Percentiles rank a stretch among this genome's conserved stretches.
Evolutionary conservation across 2,797 vertebrate genomes (phyloP).

Genomic region (Coreius guichenoti): DNA sequence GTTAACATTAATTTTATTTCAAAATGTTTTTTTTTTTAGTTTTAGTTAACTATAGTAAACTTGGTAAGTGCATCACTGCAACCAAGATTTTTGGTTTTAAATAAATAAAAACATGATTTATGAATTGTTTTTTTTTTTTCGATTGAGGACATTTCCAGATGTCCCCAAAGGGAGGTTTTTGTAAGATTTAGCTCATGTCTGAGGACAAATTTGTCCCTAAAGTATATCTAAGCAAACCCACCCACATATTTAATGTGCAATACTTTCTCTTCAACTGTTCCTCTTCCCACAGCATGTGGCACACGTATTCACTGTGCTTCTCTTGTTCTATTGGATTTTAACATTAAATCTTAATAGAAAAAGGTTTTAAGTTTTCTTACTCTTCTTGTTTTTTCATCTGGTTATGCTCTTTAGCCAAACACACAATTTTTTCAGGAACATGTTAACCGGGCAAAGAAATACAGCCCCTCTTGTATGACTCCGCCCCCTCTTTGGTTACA

Average conservation of each 20-base stretch:
- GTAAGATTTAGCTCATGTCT: background rate
- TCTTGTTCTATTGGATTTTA: background rate
- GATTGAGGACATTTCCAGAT: constrained; percentile 8
- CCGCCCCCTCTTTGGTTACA: constrained; percentile 41
- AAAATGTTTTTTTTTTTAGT: background rate
- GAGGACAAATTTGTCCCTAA: background rate
- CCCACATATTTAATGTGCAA: background rate
- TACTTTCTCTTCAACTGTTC: background rate
- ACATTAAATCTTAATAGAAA: background rate
- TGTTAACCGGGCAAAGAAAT: constrained; percentile 52
- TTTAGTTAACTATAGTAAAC: background rate
- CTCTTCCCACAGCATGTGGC: background rate
- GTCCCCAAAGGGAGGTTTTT: constrained; percentile 9
- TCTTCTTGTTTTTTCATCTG: constrained; percentile 12
- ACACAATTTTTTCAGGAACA: constrained; percentile 56
- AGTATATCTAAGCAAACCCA: background rate
- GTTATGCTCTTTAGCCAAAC: constrained; percentile 36
- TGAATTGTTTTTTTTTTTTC: background rate
- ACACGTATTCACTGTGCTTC: background rate
- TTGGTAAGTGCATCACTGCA: background rate
- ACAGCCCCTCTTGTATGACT: constrained; percentile 39
- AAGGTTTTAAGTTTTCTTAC: background rate
- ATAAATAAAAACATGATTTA: constrained; percentile 12
- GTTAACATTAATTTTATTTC: background rate
- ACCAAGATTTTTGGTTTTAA: no score